phyloP scores from a whole-genome alignment of 2,113 vertebrate genomes.

The Agelaius phoeniceus region DNA sequence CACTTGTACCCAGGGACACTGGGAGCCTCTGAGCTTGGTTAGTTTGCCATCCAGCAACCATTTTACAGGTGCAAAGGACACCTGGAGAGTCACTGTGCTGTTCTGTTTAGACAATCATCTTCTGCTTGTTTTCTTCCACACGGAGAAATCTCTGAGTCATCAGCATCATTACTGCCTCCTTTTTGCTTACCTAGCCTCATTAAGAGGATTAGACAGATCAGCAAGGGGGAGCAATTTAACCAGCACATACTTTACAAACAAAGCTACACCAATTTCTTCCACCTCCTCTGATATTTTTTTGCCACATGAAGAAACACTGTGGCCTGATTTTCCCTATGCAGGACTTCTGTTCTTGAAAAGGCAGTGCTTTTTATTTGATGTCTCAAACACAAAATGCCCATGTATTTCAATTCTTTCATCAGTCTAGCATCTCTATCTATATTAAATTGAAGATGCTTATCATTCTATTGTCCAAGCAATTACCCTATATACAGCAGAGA shows the following conservation, averaged over 20 bases:
- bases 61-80: neutral
- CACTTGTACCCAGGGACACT: neutral
- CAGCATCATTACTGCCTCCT: conserved; percentile 28
- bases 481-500: neutral
- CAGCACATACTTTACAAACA: neutral
- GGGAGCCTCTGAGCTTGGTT: neutral
- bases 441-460: neutral
- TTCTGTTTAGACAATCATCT: neutral
- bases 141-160: conserved; percentile 37
- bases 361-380: neutral
- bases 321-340: neutral
- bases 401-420: neutral
- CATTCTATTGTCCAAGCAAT: neutral
- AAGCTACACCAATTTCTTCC: conserved; percentile 13
- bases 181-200: conserved; percentile 60
- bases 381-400: neutral
- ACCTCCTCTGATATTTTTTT: neutral
- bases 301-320: neutral
- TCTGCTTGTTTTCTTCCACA: neutral
- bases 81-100: neutral
- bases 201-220: conserved; percentile 34
- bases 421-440: neutral
- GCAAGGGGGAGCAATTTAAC: conserved; percentile 41
- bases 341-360: neutral
- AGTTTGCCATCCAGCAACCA: neutral